phyloP scores from a whole-genome alignment of 2,797 vertebrate species.

The Leptatherina wallacei region DNA sequence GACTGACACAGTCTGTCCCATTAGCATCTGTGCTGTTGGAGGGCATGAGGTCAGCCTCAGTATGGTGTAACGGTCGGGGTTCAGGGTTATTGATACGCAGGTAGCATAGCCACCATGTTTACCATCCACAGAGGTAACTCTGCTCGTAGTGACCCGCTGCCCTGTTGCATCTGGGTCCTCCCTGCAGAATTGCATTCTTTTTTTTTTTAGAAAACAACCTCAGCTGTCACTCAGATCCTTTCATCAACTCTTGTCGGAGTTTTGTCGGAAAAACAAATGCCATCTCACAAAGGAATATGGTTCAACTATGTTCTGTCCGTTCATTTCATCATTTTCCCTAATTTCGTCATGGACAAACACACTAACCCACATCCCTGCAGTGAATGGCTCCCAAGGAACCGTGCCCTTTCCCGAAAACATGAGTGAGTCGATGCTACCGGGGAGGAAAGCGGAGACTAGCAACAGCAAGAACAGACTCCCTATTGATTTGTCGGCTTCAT shows the following conservation, averaged over 20 bases:
- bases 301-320: conserved; percentile 13
- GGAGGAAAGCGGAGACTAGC: conserved; percentile 25
- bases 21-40: conserved; percentile 67
- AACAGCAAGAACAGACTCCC: conserved; percentile 58
- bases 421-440: conserved; percentile 48
- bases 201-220: conserved; percentile 13
- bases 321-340: conserved; percentile 20
- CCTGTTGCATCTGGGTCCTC: conserved; percentile 59
- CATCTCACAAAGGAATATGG: conserved; percentile 26
- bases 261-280: conserved; percentile 30
- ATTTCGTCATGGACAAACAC: conserved; percentile 15
- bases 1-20: conserved; percentile 70
- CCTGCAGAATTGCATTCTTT: conserved; percentile 8
- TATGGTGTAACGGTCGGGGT: conserved; percentile 57
- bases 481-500: conserved; percentile 60
- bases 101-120: conserved; percentile 59
- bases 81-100: conserved; percentile 68
- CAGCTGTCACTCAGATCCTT: conserved; percentile 54
- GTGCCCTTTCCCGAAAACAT: conserved; percentile 29
- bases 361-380: conserved; percentile 16
- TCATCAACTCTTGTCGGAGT: conserved; percentile 25
- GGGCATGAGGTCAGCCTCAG: conserved; percentile 42
- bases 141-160: conserved; percentile 42
- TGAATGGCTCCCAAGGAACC: conserved; percentile 16
- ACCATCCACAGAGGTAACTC: conserved; percentile 55